These are phyloP conservation scores for Stegostoma tigrinum DNA, from an alignment of 2,113 vertebrate genomes.

Conservation along the genomic window DNA sequence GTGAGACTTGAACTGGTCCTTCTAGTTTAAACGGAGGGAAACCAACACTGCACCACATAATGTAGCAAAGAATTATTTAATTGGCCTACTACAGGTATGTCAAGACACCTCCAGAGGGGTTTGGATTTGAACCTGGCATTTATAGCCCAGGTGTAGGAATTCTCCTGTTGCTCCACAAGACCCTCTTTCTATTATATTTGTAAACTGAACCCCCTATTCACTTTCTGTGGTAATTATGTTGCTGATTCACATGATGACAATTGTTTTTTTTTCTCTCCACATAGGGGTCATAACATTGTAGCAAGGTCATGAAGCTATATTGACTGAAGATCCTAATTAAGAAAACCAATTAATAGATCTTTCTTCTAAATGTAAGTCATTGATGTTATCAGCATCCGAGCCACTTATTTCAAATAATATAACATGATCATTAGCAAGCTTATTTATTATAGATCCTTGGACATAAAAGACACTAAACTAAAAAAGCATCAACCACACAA, in stretches of 20 bases:
- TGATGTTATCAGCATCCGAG: conserved; percentile 1
- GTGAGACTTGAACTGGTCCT: too few species aligned
- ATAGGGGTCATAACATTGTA: neutral
- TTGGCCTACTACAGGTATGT: too few species aligned
- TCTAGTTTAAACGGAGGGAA: too few species aligned
- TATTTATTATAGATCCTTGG: conserved; percentile 21
- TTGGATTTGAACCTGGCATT: too few species aligned
- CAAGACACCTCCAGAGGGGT: too few species aligned
- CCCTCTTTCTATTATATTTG: neutral
- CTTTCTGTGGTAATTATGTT: neutral
- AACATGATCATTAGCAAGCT: conserved; percentile 10
- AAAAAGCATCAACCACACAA: neutral
- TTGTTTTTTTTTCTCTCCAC: neutral
- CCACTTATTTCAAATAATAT: neutral
- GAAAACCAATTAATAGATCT: conserved; percentile 15
- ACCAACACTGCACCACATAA: too few species aligned
- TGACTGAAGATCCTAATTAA: conserved; percentile 25
- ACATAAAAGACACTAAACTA: neutral
- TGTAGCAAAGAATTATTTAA: too few species aligned
- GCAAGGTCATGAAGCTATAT: conserved; percentile 10
- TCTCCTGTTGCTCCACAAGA: too few species aligned
- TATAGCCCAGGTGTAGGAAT: too few species aligned
- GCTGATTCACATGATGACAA: neutral
- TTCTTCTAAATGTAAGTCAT: neutral
- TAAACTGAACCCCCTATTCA: neutral